Base-by-base conservation (phyloP, 2,888 invertebrate species). In the Bellardia pandia region DNA sequence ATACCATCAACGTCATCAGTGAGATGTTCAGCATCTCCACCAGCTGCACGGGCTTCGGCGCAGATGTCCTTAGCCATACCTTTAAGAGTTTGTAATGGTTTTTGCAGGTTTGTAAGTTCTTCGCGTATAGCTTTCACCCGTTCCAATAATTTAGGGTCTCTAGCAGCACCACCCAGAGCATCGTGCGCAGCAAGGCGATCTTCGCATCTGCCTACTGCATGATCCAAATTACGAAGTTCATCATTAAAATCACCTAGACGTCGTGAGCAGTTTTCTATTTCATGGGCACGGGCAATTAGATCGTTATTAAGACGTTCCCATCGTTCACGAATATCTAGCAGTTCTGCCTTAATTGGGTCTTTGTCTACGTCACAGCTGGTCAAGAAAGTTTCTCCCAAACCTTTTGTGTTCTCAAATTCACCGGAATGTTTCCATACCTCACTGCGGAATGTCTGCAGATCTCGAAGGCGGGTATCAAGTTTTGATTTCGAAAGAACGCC, bases 241-340 rank as follows among this genome's bases (percentile, higher is more conserved):
- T 98, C 98, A 69, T 96, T 96, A 92, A 98, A 97, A 90, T 98
- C 98, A 76, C 96, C 96, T 79, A 98, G 94, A 89, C 96, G 96
- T 81, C 97, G 96, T 0, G 96, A 96, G 56, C 97, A 96, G 71
- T 97, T 97, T 93, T 99, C 98, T 77, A 94, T 91, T 86, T 93
- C 93, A 84, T 94, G 93, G 8, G 93, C 92, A 6, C 93, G 91
- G 13, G 91, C 90, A 82, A 93, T 91, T 7, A 93, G 89, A 95
- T 96, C 97, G 91, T 97, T 97, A 93, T 98, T 98, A 9, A 99
- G 95, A 90, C 96, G 96, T 91, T 99, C 98, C 99, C 99, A 99
- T 89, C 98, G 95, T 89, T 96, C 96, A 93, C 97, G 98, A 93
- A 98, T 95, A 89, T 95, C 95, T 89, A 96, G 95, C 5, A 99